Percentiles rank a stretch among this genome's conserved stretches.
These are phyloP conservation scores for Poecilia latipinna DNA, from an alignment of 2,113 vertebrate species.

Conservation along the genomic window DNA sequence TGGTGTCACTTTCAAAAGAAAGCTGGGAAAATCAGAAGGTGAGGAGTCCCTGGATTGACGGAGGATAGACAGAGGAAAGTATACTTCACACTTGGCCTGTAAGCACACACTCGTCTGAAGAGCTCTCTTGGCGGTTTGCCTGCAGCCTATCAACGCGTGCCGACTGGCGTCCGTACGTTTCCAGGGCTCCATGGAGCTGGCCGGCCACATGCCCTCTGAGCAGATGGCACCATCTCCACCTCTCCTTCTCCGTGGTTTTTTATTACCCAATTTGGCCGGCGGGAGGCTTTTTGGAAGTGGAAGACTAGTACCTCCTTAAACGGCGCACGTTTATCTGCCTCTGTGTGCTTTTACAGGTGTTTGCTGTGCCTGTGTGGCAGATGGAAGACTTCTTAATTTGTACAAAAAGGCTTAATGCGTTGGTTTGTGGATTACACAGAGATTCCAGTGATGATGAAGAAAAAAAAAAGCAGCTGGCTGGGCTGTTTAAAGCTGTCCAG, in stretches of 20 bases:
- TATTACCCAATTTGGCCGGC: conserved; percentile 43
- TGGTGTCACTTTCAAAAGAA: not conserved
- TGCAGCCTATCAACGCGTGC: conserved; percentile 37
- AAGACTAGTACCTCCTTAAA: conserved; percentile 13
- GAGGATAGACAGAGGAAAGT: conserved; percentile 11
- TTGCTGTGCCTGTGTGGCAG: conserved; percentile 31
- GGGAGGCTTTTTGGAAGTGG: conserved; percentile 13
- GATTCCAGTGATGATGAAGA: not conserved
- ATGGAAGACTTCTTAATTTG: conserved; percentile 43
- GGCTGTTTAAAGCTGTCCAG: conserved; percentile 17
- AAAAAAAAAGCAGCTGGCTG: not conserved
- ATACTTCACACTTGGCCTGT: conserved; percentile 17
- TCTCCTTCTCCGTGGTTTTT: conserved; percentile 34
- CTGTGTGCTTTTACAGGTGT: conserved; percentile 50
- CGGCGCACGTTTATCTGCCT: conserved; percentile 26
- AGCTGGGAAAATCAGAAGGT: not conserved
- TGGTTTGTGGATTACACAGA: not conserved
- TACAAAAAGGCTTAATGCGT: not conserved
- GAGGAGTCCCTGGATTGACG: conserved; percentile 19
- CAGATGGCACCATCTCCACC: conserved; percentile 43
- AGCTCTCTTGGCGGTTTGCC: conserved; percentile 38
- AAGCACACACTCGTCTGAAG: conserved; percentile 29
- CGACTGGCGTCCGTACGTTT: conserved; percentile 22
- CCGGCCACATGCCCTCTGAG: conserved; percentile 21
- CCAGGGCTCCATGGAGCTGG: not conserved